Percentiles rank a stretch among this genome's conserved stretches.
phyloP scores from a whole-genome alignment of 2,888 invertebrate species.

The Ptilodon capucinus region DNA sequence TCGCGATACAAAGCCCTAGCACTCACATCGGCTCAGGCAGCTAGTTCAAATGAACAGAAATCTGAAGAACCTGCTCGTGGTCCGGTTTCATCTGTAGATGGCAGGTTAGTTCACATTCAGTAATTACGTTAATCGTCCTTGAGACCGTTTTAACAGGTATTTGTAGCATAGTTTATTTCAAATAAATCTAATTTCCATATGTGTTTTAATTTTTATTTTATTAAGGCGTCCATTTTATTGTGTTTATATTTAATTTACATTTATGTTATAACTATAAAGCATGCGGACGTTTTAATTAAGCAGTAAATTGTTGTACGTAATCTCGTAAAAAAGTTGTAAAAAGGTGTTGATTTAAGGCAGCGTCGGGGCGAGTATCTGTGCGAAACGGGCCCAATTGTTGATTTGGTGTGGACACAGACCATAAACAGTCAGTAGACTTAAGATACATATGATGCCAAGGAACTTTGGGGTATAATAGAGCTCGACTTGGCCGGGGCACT shows the following conservation, averaged over 20 bases:
- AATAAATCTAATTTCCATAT: neutral
- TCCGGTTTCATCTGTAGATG: conserved; percentile 42
- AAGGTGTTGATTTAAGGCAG: conserved; percentile 25
- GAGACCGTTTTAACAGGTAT: neutral
- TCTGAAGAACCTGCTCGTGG: conserved; percentile 43
- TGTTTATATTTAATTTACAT: neutral
- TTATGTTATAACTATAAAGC: neutral
- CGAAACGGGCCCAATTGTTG: conserved; percentile 15
- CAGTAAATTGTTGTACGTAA: conserved; percentile 20
- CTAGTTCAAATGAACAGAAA: conserved; percentile 43
- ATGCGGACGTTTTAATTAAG: conserved; percentile 11
- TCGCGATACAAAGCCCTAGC: conserved; percentile 93
- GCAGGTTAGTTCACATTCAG: conserved; percentile 56
- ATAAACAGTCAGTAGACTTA: neutral
- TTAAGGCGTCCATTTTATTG: neutral
- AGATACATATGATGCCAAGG: too few species aligned
- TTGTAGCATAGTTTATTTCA: neutral
- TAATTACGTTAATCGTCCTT: neutral
- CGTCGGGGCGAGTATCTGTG: conserved; percentile 13
- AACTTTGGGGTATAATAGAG: too few species aligned
- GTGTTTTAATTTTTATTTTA: neutral
- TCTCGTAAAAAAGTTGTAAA: conserved; percentile 29
- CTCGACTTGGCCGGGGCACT: too few species aligned
- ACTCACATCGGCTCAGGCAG: conserved; percentile 81
- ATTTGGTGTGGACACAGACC: conserved; percentile 3